A percentile compares a stretch with the other conserved stretches of the same genome.
These are phyloP conservation scores for Anthoptus insignis DNA, from an alignment of 2,888 invertebrate species.

Conservation along the genomic window DNA sequence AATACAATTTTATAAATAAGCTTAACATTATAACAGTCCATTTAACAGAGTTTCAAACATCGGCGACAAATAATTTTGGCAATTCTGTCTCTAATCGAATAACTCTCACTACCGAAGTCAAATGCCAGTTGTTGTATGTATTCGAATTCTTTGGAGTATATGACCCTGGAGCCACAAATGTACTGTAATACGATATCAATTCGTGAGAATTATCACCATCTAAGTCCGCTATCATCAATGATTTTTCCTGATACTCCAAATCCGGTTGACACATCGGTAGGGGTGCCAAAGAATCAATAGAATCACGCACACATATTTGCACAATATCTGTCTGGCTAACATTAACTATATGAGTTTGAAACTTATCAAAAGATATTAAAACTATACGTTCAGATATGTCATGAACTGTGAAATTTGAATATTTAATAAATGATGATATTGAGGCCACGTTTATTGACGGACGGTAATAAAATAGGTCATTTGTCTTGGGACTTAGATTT, in stretches of 20 bases:
- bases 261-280: constrained; percentile 90
- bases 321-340: constrained; percentile 93
- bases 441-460: constrained; percentile 73
- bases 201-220: constrained; percentile 93
- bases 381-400: constrained; percentile 91
- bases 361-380: constrained; percentile 92
- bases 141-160: constrained; percentile 69
- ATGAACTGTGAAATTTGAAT: constrained; percentile 82
- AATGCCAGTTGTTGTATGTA: constrained; percentile 85
- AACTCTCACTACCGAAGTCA: constrained; percentile 90
- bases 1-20: constrained; percentile 41
- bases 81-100: constrained; percentile 91
- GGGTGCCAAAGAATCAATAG: constrained; percentile 64
- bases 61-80: constrained; percentile 88
- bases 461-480: constrained; percentile 74
- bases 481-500: constrained; percentile 77
- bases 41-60: constrained; percentile 57
- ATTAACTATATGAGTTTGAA: constrained; percentile 90
- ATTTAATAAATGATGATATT: constrained; percentile 78
- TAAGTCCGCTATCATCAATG: constrained; percentile 91
- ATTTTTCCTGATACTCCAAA: constrained; percentile 90
- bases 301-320: constrained; percentile 89
- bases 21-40: constrained; percentile 21
- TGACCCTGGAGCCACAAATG: constrained; percentile 83
- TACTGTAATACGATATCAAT: constrained; percentile 92